Percentiles rank a stretch among this genome's conserved stretches.
phyloP scores from a whole-genome alignment of 64 coral and sea anemone species.

The Porites australiensis region DNA sequence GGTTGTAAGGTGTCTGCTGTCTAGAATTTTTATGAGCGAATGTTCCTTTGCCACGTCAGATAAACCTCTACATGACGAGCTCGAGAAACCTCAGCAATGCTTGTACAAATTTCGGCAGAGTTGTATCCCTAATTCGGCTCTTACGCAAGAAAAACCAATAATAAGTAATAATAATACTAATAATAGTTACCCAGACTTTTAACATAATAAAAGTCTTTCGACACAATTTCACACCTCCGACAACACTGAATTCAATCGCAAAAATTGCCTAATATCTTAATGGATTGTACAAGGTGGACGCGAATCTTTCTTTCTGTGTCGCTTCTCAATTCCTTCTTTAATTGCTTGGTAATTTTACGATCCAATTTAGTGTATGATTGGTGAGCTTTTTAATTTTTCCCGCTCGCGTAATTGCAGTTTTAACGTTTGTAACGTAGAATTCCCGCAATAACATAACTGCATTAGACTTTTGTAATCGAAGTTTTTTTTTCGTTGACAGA shows the following conservation, averaged over 20 bases:
- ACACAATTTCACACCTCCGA: slow-evolving; percentile 12
- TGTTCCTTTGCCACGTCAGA: background rate
- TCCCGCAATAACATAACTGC: background rate
- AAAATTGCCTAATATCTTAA: slow-evolving; percentile 10
- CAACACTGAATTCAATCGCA: background rate
- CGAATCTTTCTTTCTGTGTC: slow-evolving; percentile 18
- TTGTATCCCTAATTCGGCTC: too few relatives aligned
- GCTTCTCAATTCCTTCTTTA: background rate
- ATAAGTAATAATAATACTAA: background rate
- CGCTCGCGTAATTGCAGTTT: background rate
- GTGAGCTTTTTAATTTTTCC: slow-evolving; percentile 1
- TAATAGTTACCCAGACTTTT: background rate
- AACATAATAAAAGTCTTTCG: background rate
- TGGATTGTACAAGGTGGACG: slow-evolving; percentile 19
- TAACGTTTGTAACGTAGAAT: slow-evolving; percentile 21
- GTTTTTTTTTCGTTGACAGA: background rate
- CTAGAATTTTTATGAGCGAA: background rate
- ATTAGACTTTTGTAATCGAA: background rate
- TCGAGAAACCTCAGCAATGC: background rate
- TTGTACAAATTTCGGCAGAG: background rate
- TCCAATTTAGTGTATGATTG: background rate
- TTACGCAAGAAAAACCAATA: too few relatives aligned
- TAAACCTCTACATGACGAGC: background rate
- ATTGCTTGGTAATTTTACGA: background rate
- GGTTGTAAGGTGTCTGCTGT: background rate